Conservation (phyloP, 53 echinoderm and acorn worm species). For the Echinometra lucunter region DNA sequence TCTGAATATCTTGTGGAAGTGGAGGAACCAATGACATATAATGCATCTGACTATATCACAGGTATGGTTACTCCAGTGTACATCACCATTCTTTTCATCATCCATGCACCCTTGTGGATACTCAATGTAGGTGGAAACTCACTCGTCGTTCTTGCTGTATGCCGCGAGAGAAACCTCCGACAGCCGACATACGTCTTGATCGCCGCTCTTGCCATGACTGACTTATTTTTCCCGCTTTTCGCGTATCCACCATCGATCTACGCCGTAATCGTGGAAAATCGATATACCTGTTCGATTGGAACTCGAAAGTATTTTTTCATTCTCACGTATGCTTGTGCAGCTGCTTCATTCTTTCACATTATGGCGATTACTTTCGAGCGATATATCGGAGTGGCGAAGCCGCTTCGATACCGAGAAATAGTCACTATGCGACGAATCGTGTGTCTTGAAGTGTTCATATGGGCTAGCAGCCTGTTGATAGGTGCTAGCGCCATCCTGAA, state of each 20-base stretch:
- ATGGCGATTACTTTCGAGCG: constrained; percentile 80
- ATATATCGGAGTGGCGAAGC: constrained; percentile 67
- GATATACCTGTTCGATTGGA: constrained; percentile 67
- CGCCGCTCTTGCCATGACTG: constrained; percentile 73
- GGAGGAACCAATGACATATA: background rate
- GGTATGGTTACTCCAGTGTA: constrained; percentile 63
- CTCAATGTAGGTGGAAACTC: constrained; percentile 69
- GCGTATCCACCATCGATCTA: constrained; percentile 74
- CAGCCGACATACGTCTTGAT: constrained; percentile 72
- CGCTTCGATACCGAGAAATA: constrained; percentile 65
- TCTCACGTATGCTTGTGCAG: constrained; percentile 70
- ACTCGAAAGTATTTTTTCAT: constrained; percentile 75
- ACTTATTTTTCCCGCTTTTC: constrained; percentile 68
- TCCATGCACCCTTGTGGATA: constrained; percentile 56
- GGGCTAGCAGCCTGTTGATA: constrained; percentile 58
- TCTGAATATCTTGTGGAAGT: background rate
- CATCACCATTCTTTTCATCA: constrained; percentile 57
- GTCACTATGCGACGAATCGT: constrained; percentile 63
- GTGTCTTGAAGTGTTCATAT: constrained; percentile 59
- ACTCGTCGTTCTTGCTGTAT: constrained; percentile 75
- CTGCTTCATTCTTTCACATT: constrained; percentile 76
- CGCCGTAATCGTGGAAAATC: constrained; percentile 70
- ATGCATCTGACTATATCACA: constrained; percentile 41
- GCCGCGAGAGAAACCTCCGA: constrained; percentile 68
- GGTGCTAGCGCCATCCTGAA: constrained; percentile 25